Evolutionary conservation across 2,113 vertebrate species (phyloP).

Genomic region (Amia ocellicauda): DNA sequence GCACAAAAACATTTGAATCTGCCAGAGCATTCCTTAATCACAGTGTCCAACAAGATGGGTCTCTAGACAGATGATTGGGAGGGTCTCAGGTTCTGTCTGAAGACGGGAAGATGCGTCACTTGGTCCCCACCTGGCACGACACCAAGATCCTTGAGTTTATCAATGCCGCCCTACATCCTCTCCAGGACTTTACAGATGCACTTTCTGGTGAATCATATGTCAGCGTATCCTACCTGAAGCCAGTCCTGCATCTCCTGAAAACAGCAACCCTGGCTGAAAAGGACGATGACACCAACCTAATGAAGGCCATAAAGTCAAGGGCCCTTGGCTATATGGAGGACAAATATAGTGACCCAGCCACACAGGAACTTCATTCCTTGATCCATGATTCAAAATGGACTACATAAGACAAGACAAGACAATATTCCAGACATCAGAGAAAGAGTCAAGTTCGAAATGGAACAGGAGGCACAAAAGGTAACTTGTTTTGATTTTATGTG

Average conservation of each 20-base stretch:
- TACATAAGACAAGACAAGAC: too few species aligned
- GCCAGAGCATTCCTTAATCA: constrained; percentile 17
- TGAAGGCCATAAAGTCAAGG: too few species aligned
- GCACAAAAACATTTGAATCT: constrained; percentile 14
- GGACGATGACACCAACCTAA: too few species aligned
- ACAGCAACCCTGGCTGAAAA: constrained; percentile 7
- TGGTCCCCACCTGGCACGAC: constrained; percentile 21
- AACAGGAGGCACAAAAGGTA: not conserved
- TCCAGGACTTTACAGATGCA: constrained; percentile 17
- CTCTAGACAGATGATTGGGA: constrained; percentile 21
- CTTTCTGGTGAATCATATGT: constrained; percentile 18
- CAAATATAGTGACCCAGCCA: too few species aligned
- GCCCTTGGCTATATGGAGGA: too few species aligned
- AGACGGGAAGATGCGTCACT: not conserved
- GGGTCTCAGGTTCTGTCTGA: constrained; percentile 13
- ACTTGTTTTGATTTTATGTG: too few species aligned
- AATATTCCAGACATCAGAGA: constrained; percentile 1
- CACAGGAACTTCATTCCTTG: too few species aligned
- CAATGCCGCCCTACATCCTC: constrained; percentile 1
- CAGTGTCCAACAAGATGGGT: constrained; percentile 22
- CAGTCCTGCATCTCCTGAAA: constrained; percentile 20
- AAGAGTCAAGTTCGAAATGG: not conserved
- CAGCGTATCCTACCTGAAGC: constrained; percentile 21
- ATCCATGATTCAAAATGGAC: too few species aligned
- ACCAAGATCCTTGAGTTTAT: constrained; percentile 3